phyloP scores from a whole-genome alignment of 1,140 invertebrate genomes.

The Drosophila triauraria region DNA sequence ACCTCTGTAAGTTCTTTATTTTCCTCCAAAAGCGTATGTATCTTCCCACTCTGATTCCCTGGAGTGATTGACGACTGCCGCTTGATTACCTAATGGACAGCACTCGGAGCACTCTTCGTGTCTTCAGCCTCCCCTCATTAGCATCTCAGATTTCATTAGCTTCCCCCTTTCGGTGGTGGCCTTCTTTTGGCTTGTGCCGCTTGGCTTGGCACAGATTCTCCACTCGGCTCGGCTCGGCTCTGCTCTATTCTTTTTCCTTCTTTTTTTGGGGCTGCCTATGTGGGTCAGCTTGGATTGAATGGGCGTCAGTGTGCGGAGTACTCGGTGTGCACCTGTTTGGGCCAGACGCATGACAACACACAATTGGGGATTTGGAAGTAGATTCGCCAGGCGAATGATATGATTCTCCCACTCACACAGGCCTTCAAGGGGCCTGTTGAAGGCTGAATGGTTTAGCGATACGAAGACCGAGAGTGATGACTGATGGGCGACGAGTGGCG shows the following conservation, averaged over 20 bases:
- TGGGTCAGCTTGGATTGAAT: slow-evolving; percentile 46
- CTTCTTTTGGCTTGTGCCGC: slow-evolving; percentile 54
- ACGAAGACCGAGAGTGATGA: slow-evolving; percentile 26
- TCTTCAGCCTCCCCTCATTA: slow-evolving; percentile 44
- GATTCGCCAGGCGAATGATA: slow-evolving; percentile 36
- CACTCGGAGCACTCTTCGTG: slow-evolving; percentile 18
- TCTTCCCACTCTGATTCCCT: not conserved
- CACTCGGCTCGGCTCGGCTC: not conserved
- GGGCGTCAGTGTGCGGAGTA: slow-evolving; percentile 15
- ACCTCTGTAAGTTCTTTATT: not conserved
- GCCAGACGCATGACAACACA: slow-evolving; percentile 50
- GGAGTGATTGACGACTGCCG: slow-evolving; percentile 20
- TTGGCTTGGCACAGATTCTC: slow-evolving; percentile 47
- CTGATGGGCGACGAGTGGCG: slow-evolving; percentile 35
- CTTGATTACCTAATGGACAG: slow-evolving; percentile 38
- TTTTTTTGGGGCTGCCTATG: slow-evolving; percentile 39
- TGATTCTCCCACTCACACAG: slow-evolving; percentile 16
- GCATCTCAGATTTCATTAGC: slow-evolving; percentile 59
- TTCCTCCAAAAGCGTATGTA: not conserved
- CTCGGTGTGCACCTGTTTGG: slow-evolving; percentile 36
- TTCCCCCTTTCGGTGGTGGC: slow-evolving; percentile 8
- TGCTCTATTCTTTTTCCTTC: slow-evolving; percentile 10
- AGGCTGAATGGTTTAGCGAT: slow-evolving; percentile 14
- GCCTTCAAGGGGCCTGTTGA: slow-evolving; percentile 27
- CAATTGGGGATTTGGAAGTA: slow-evolving; percentile 16